phyloP scores from a whole-genome alignment of 92 coral and sea anemone genomes.

The Galaxea fascicularis region DNA sequence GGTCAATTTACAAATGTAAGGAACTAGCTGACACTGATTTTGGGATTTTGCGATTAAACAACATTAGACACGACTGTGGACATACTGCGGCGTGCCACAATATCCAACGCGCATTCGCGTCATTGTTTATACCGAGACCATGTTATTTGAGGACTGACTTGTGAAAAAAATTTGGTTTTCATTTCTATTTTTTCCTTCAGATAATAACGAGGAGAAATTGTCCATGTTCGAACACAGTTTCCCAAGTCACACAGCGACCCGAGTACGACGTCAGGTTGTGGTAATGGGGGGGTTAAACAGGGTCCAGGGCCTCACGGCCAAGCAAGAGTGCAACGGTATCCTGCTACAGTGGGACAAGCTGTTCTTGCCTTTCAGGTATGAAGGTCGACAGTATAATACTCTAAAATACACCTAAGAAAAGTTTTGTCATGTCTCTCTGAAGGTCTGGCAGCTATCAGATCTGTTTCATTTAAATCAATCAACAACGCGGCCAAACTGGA shows the following conservation, averaged over 20 bases:
- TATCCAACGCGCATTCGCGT: too few relatives aligned
- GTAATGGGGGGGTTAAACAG: neutral
- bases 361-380: slow-evolving; percentile 80
- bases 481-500: too few relatives aligned
- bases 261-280: slow-evolving; percentile 43
- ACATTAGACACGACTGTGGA: too few relatives aligned
- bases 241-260: slow-evolving; percentile 36
- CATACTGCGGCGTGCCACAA: too few relatives aligned
- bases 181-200: neutral
- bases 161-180: neutral
- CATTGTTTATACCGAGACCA: too few relatives aligned
- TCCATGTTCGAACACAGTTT: slow-evolving; percentile 16
- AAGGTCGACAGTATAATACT: neutral
- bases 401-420: too few relatives aligned
- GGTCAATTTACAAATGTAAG: neutral
- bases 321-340: slow-evolving; percentile 91
- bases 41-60: too few relatives aligned
- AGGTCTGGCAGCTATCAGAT: too few relatives aligned
- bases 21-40: neutral
- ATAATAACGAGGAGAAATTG: neutral
- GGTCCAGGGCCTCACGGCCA: slow-evolving; percentile 76
- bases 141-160: neutral
- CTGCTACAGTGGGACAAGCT: slow-evolving; percentile 76
- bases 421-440: too few relatives aligned
- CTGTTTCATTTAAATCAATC: too few relatives aligned